phyloP scores from a whole-genome alignment of 1,140 invertebrate species.

The Oppia nitens region DNA sequence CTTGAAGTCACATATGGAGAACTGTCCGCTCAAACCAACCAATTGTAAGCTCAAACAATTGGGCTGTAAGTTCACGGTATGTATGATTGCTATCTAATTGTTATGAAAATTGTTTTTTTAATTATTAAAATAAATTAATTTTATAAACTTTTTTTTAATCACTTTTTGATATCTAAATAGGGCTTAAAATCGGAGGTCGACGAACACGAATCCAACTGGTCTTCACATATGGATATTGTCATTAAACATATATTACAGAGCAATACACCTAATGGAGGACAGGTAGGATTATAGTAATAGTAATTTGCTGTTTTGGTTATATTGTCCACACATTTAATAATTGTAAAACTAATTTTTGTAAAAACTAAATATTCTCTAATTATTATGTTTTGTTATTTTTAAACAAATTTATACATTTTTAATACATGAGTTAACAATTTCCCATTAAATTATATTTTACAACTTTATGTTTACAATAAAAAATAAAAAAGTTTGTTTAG shows the following conservation, averaged over 20 bases:
- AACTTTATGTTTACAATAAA: too few relatives aligned
- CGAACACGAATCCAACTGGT: conserved; percentile 13
- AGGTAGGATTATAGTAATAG: not conserved
- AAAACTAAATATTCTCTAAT: too few relatives aligned
- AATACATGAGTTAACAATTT: too few relatives aligned
- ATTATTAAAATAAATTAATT: conserved; percentile 3
- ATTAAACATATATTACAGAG: conserved; percentile 6
- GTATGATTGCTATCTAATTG: not conserved
- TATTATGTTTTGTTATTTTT: too few relatives aligned
- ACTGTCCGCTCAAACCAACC: conserved; percentile 11
- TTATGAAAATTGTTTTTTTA: not conserved
- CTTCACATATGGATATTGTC: conserved; percentile 10
- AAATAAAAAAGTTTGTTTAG: too few relatives aligned
- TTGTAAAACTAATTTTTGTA: too few relatives aligned
- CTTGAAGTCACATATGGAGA: conserved; percentile 8
- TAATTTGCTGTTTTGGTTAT: too few relatives aligned
- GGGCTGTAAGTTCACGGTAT: conserved; percentile 12
- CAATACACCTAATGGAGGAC: not conserved
- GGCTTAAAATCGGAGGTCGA: conserved; percentile 10
- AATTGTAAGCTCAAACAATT: conserved; percentile 9
- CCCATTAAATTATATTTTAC: too few relatives aligned
- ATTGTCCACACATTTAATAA: too few relatives aligned
- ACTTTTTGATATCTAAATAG: conserved; percentile 14
- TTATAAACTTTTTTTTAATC: not conserved
- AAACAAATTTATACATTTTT: too few relatives aligned